Evolutionary conservation across 2,797 vertebrate genomes (phyloP).

Genomic region (Pyrocephalus nanus): DNA sequence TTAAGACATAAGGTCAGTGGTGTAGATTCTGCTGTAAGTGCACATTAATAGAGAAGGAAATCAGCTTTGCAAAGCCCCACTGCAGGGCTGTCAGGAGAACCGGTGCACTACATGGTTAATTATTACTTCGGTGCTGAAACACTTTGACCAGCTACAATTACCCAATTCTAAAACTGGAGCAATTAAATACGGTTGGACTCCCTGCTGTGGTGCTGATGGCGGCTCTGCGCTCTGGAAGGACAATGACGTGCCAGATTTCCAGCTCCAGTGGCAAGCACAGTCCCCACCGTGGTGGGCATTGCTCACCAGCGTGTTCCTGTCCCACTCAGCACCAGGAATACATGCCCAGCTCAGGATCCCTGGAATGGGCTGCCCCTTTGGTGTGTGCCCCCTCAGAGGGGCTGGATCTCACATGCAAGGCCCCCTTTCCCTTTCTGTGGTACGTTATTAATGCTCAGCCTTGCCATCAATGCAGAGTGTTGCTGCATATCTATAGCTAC

Average conservation of each 20-base stretch:
- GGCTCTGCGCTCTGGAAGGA: not conserved
- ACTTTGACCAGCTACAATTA: constrained; percentile 21
- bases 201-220: not conserved
- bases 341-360: not conserved
- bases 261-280: not conserved
- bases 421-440: not conserved
- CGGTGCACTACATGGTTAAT: constrained; percentile 14
- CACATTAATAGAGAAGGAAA: not conserved
- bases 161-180: constrained; percentile 14
- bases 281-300: not conserved
- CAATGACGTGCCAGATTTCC: not conserved
- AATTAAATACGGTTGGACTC: not conserved
- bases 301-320: not conserved
- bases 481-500: not conserved
- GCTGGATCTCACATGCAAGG: not conserved
- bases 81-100: not conserved
- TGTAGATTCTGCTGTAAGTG: not conserved
- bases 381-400: not conserved
- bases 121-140: not conserved
- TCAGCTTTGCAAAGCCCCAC: not conserved
- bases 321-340: not conserved
- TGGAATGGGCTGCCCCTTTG: not conserved
- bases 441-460: not conserved
- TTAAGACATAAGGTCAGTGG: not conserved
- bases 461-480: not conserved